Base-by-base conservation (phyloP, 2,888 invertebrate species). In the Antheraea assamensis region DNA sequence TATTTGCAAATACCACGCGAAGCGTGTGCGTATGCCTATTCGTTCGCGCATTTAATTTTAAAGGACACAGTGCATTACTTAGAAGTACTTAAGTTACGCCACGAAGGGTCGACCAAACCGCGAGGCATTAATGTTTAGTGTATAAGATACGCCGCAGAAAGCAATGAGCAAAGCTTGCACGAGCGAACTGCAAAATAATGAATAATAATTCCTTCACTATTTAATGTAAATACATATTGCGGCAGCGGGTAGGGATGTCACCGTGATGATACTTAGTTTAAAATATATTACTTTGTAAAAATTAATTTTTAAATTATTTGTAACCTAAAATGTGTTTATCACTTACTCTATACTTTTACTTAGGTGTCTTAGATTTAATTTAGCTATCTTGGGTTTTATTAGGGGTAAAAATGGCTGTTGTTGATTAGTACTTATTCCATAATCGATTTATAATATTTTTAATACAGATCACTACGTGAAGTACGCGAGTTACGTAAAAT, bases 61-160 rank as follows among this genome's bases (percentile, higher is more conserved):
- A 78, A 78, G 78, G 78, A 77, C 79, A 79, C 79, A 81, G 68
- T 73, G 76, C 78, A 83, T 84, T 90, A 88, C 88, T 82, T 77
- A 87, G 87, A 88, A 91, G 88, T 83, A 88, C 84, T 89, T 89
- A 88, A 84, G 79, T 78, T 74, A 78, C 79, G 80, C 80, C 76
- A 72, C 77, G 58, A 47, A 52, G 73, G 79, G 80, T 82, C 80
- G 81, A 81, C 81, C 84, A 86, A 90, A 92, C 92, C 92, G 86
- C 92, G 87, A 87, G n/a, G 80, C 88, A 90, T 91, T 91, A 92
- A 91, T 89, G 88, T 81, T 87, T 79, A 83, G 85, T 86, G 86
- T 89, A 88, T 85, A 87, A 82, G 82, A 86, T 87, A 86, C 81
- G 85, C 89, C 86, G 80, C 90, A 88, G 84, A 88, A 87, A 88